A percentile compares a stretch with the other conserved stretches of the same genome.
Evolutionary conservation across 2,113 vertebrate species (phyloP).

Genomic region (Enhydra lutris): DNA sequence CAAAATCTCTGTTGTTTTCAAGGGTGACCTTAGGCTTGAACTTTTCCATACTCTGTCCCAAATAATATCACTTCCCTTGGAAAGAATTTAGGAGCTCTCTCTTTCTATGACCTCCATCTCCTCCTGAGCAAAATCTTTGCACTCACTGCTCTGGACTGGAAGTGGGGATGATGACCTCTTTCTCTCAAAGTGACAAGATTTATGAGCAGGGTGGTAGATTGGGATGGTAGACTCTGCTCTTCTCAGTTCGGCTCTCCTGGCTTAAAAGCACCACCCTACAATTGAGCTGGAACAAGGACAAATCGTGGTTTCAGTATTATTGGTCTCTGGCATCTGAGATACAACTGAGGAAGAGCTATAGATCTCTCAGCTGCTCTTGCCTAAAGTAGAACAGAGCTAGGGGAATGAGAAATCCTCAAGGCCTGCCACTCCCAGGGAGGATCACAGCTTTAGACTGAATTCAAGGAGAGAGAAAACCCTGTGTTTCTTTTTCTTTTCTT

Average conservation of each 20-base stretch:
- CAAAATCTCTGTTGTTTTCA: neutral
- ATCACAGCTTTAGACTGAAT: neutral
- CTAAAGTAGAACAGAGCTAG: neutral
- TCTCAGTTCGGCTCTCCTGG: neutral
- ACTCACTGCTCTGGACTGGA: neutral
- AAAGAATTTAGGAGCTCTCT: neutral
- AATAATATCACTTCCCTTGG: neutral
- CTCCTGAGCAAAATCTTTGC: neutral
- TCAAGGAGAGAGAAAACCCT: neutral
- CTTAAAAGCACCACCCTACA: neutral
- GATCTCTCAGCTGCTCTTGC: neutral
- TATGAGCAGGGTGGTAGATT: neutral
- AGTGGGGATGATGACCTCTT: neutral
- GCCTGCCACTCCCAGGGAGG: neutral
- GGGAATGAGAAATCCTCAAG: neutral
- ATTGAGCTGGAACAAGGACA: neutral
- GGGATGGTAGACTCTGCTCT: neutral
- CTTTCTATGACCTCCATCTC: neutral
- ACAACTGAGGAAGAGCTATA: neutral
- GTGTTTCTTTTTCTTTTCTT: neutral
- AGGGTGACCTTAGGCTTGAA: neutral
- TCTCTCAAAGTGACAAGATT: neutral
- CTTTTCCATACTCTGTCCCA: neutral
- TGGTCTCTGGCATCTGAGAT: neutral
- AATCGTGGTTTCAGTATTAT: no score